phyloP scores from a whole-genome alignment of 2,113 vertebrate genomes.

The Oncorhynchus mykiss region DNA sequence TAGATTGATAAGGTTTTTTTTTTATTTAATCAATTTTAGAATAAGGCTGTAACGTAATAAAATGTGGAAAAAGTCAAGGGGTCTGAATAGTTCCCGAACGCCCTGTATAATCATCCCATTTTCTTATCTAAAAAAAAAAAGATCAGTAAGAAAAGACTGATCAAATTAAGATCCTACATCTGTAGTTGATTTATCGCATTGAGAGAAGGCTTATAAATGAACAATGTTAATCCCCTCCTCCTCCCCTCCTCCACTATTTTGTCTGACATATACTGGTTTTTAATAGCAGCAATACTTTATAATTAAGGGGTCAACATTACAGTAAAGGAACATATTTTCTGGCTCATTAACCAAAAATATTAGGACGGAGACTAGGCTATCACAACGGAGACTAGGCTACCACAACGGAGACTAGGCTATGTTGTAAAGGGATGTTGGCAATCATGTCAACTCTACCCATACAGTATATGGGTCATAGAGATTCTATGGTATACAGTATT shows the following conservation, averaged over 20 bases:
- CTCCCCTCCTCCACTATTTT: conserved; percentile 34
- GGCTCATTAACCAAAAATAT: conserved; percentile 48
- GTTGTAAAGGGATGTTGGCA: neutral
- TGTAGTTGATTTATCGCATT: conserved; percentile 55
- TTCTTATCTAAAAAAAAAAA: too few relatives aligned
- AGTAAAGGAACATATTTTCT: conserved; percentile 31
- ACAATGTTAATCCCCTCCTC: conserved; percentile 27
- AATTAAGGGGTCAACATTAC: conserved; percentile 52
- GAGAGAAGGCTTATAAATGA: conserved; percentile 54
- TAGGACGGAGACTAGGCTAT: neutral
- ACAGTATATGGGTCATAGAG: neutral
- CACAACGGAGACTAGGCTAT: too few relatives aligned
- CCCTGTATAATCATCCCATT: neutral
- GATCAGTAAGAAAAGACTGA: too few relatives aligned
- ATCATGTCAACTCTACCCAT: neutral
- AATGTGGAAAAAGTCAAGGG: too few relatives aligned
- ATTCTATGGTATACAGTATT: neutral
- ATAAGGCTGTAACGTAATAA: too few relatives aligned
- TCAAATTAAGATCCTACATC: neutral
- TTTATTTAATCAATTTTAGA: too few relatives aligned
- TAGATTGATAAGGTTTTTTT: too few relatives aligned
- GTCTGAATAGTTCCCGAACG: too few relatives aligned
- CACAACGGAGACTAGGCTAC: too few relatives aligned
- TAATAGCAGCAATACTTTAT: conserved; percentile 58
- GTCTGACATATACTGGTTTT: conserved; percentile 52